Percentiles rank a stretch among this genome's conserved stretches.
Conservation (phyloP, 2,888 invertebrate species). For the Ophion slaviceki region DNA sequence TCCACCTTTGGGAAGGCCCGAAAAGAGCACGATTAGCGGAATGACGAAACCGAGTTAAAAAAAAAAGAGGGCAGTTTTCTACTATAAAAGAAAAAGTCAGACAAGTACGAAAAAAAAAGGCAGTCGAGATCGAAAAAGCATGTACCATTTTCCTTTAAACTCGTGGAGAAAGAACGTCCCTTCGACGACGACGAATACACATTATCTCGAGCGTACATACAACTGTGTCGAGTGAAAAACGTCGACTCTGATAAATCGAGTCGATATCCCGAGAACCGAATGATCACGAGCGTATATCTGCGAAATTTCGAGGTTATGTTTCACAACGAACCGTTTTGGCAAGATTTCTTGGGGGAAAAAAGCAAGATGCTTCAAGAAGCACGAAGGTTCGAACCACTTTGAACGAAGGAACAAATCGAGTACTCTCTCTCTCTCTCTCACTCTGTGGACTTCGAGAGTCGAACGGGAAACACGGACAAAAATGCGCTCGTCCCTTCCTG, state of each 20-base stretch:
- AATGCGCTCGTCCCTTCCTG: conserved; percentile 22
- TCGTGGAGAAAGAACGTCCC: conserved; percentile 48
- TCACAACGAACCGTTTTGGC: conserved; percentile 5
- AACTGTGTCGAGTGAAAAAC: conserved; percentile 18
- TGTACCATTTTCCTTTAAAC: conserved; percentile 58
- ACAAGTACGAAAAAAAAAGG: neutral
- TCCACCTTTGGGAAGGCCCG: conserved; percentile 86
- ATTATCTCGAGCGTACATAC: conserved; percentile 47
- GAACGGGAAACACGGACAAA: conserved; percentile 25
- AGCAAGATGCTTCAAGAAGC: neutral
- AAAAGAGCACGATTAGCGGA: conserved; percentile 59
- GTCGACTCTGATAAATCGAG: conserved; percentile 5
- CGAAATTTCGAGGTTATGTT: conserved; percentile 49
- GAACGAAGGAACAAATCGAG: conserved; percentile 30
- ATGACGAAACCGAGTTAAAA: neutral
- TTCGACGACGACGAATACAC: conserved; percentile 44
- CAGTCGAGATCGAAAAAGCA: neutral
- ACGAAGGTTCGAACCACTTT: neutral
- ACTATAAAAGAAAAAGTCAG: neutral
- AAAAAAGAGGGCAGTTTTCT: neutral
- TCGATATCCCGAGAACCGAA: neutral
- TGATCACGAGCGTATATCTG: neutral
- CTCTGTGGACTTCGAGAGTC: conserved; percentile 20
- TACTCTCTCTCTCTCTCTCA: neutral
- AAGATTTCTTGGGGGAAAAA: neutral